Conservation (phyloP, 1,140 invertebrate species). For the Phenacoccus solenopsis region DNA sequence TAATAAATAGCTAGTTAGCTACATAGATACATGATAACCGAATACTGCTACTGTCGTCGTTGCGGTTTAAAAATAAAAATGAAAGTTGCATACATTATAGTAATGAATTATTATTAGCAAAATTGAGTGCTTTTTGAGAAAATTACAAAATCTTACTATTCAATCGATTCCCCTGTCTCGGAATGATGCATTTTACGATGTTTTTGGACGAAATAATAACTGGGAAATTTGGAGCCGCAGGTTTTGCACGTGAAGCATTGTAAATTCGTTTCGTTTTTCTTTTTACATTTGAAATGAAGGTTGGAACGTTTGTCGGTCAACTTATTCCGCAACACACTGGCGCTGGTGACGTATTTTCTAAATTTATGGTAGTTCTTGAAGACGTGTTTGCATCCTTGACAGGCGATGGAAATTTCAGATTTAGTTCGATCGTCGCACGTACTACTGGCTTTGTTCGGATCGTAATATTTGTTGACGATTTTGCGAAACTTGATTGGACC, state of each 20-base stretch:
- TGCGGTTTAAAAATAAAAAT: too few relatives aligned
- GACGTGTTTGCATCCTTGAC: slow-evolving; percentile 62
- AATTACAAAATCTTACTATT: background rate
- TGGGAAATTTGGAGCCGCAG: slow-evolving; percentile 80
- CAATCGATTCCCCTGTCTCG: slow-evolving; percentile 33
- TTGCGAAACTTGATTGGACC: slow-evolving; percentile 70
- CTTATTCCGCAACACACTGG: slow-evolving; percentile 26
- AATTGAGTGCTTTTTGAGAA: too few relatives aligned
- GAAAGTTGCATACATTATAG: too few relatives aligned
- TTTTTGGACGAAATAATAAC: slow-evolving; percentile 87
- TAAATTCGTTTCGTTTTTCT: slow-evolving; percentile 40
- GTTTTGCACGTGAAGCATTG: slow-evolving; percentile 88
- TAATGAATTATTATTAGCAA: background rate
- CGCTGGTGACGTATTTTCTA: slow-evolving; percentile 33
- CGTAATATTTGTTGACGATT: slow-evolving; percentile 61
- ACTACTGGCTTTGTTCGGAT: slow-evolving; percentile 25
- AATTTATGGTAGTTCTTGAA: slow-evolving; percentile 74
- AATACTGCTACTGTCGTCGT: too few relatives aligned
- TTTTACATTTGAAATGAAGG: background rate
- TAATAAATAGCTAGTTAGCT: too few relatives aligned
- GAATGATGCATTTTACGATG: slow-evolving; percentile 69
- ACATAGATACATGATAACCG: too few relatives aligned
- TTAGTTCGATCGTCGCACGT: background rate
- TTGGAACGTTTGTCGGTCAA: background rate
- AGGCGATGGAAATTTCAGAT: slow-evolving; percentile 32